Base-by-base conservation (phyloP, 92 coral and sea anemone genomes). In the Siderastrea radians region DNA sequence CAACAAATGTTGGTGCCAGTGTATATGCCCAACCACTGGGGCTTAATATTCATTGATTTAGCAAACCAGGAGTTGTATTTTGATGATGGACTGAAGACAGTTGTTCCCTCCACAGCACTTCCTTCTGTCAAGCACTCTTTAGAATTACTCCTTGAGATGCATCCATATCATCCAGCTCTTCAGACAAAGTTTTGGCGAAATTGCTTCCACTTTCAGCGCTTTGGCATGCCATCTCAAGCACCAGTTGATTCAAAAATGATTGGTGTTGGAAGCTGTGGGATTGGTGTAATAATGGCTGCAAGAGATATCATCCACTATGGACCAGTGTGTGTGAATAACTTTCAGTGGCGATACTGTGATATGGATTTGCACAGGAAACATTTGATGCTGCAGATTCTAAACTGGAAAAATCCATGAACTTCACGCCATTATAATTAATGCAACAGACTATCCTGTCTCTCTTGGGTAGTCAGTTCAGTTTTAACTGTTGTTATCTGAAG, bases 211-310 rank as follows among this genome's bases (percentile, higher is more conserved):
- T 89, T 89, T 44, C 60, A 50, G 66, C 79, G 89, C 7, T 84
- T 89, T 89, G 85, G 92, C 43, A 83, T 83, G 85, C 89, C 89
- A 84, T 83, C 74, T 11, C 89, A 89, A 52, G 68, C 72, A 49
- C 80, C 85, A 17, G 74, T 71, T 64, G 74, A 83, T 62, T 62
- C 68, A 7, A 83, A 64, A 54, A 75, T 65, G 88, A 70, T 82
- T 58, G 80, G 92, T 45, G 50, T 62, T 13, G 84, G 87, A 74
- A 82, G 83, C 66, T 88, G 84, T 75, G 92, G 88, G 16, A 46
- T 82, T 13, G 84, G 91, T 0, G 87, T 81, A 12, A 75, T 88
- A 38, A 81, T 88, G 87, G 91, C 91, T 63, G 87, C 91, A 14
- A 81, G 80, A 53, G 86, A 76, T 76, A 0, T 66, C 5, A 67